Evolutionary conservation across 2,888 invertebrate species (phyloP).

Genomic region (Drosophila neonasuta): DNA sequence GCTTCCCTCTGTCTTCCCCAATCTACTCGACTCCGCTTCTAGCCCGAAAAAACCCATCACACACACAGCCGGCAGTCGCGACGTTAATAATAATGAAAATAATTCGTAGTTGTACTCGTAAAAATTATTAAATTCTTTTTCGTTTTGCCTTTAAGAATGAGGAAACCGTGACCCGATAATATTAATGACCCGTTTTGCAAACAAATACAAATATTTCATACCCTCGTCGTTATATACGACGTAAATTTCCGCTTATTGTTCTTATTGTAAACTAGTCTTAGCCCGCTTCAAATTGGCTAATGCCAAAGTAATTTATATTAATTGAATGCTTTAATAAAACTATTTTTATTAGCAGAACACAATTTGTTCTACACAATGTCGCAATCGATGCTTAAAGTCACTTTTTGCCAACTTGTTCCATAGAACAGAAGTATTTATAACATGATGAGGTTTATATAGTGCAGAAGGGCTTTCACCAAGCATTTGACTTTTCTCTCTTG

Average conservation of each 20-base stretch:
- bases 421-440: not conserved
- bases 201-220: not conserved
- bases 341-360: constrained; percentile 2
- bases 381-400: not conserved
- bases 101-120: constrained; percentile 67
- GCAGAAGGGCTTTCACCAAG: constrained; percentile 5
- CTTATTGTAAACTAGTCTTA: not conserved
- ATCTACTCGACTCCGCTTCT: not conserved
- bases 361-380: not conserved
- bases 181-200: constrained; percentile 63
- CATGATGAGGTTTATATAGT: not conserved
- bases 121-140: constrained; percentile 68
- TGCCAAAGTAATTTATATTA: constrained; percentile 13
- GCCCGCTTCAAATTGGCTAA: not conserved
- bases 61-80: constrained; percentile 33
- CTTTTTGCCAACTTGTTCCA: not conserved
- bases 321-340: constrained; percentile 3
- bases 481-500: constrained; percentile 11
- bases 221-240: not conserved
- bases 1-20: constrained; percentile 5
- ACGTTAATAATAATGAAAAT: constrained; percentile 67
- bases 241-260: not conserved
- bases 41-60: constrained; percentile 12
- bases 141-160: constrained; percentile 36
- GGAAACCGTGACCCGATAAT: constrained; percentile 48